Base-by-base conservation (phyloP, 1,140 invertebrate species). In the Plutomurus gul region DNA sequence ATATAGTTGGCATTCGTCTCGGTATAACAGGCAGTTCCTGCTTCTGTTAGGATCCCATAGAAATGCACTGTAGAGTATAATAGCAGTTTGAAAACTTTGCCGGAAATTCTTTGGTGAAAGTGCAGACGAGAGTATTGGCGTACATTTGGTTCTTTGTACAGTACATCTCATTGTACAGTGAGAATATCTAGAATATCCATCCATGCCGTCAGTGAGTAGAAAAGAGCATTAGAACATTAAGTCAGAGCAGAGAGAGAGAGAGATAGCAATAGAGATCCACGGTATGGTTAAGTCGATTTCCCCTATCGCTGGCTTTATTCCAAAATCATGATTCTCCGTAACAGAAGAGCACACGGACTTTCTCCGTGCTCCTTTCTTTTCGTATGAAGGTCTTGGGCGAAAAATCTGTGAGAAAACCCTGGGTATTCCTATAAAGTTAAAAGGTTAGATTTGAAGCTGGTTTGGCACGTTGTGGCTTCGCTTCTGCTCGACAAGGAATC, bases 371-470 rank as follows among this genome's bases (percentile, higher is more conserved):
- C 25, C 47, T 22, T 1, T 22, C 18, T 60, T 30, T 56, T 27
- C 13, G 4, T 60, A 16, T 65, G 16, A 13, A 36, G 16, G 16
- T 65, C 5, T 7, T 36, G 30, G 16, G 56, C 8, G 25, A 65
- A 65, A 65, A 65, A 65, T 65, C 56, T 30, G n/a, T n/a, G 56
- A 65, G 56, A 33, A 36, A 65, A n/a, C 27, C 39, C 56, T 65
- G 56, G 51, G 56, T 65, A 33, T 65, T 65, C 56, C 36, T 65
- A 36, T 18, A n/a, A 65, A 65, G 30, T 65, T 33, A 65, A 65
- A 65, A 65, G 56, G 56, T 30, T 65, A 65, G 56, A 65, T 65
- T 65, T 33, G 13, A 25, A 65, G 56, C 25, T 16, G 27, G 56
- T 36, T 65, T 65, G 27, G 56, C 25, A 36, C 4, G 11, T 33